Base-by-base conservation (phyloP, 2,797 vertebrate species). In the Lepilemur ruficaudatus region DNA sequence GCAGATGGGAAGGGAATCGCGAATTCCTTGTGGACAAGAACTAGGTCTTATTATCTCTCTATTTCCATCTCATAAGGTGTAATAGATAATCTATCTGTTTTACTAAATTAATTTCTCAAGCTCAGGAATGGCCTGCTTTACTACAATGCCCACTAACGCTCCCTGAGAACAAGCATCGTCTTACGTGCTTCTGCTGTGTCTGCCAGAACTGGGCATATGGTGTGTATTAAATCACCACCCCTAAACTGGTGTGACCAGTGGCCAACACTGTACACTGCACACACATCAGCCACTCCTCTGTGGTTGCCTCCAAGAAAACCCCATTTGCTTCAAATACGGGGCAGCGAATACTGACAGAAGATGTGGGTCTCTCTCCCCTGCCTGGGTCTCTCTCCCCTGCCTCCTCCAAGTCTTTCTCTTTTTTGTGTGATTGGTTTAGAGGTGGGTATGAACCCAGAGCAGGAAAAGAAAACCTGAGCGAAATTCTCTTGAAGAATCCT, bases 61-160 rank as follows among this genome's bases (percentile, higher is more conserved):
- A 46, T 78, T 83, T 38, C 46, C 23, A 63, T 57, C 38, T 86
- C 91, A 46, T 79, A 50, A 80, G 11, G 11, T 65, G 0, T 70
- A 59, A 96, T 13, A 59, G 55, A 79, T 57, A 80, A 90, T 61
- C 32, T 28, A n/a, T n/a, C 22, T 81, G 70, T 72, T 96, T 92
- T 78, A 90, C 48, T 84, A 43, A 83, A 69, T 87, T 87, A 73
- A 85, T 82, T 78, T 72, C 43, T 79, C 67, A 50, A 78, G 48
- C 38, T 82, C 79, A 82, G 25, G 35, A 57, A 79, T 48, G n/a
- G 43, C 35, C 52, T 63, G 1, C 73, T 69, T 93, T 43, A 67
- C 63, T 63, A 32, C 69, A 70, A 48, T 18, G 17, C n/a, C 78
- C 73, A 87, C 61, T 82, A 52, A 73, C 25, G n/a, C 5, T 75